phyloP scores from a whole-genome alignment of 2,888 invertebrate genomes.

The Hyposoter dolosus region DNA sequence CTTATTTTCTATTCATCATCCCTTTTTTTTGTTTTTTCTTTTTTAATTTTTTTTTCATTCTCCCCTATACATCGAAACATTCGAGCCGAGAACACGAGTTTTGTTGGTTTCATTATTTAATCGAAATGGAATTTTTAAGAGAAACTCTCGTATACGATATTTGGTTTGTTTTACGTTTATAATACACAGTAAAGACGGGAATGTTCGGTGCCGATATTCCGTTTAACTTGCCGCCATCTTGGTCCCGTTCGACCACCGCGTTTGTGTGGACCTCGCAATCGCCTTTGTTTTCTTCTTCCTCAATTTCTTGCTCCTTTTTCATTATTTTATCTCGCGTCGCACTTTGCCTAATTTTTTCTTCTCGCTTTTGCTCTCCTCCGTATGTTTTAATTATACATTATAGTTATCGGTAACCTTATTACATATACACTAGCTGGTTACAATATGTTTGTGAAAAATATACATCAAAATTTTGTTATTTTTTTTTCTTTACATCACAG shows the following conservation, averaged over 20 bases:
- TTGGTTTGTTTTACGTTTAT: conserved; percentile 36
- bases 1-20: conserved; percentile 17
- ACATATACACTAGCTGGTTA: conserved; percentile 84
- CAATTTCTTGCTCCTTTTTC: conserved; percentile 30
- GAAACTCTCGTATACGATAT: conserved; percentile 69
- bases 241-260: conserved; percentile 82
- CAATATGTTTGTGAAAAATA: conserved; percentile 85
- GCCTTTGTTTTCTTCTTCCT: conserved; percentile 52
- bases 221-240: conserved; percentile 83
- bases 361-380: conserved; percentile 44
- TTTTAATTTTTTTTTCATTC: conserved; percentile 12
- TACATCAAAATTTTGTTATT: conserved; percentile 85
- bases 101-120: conserved; percentile 32
- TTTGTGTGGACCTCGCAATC: conserved; percentile 78
- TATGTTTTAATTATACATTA: conserved; percentile 69
- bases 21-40: conserved; percentile 29
- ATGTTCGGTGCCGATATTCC: conserved; percentile 80
- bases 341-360: conserved; percentile 42
- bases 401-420: conserved; percentile 82
- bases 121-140: conserved; percentile 67
- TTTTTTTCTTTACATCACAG: conserved; percentile 84
- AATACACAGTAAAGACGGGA: conserved; percentile 75
- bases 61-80: conserved; percentile 45
- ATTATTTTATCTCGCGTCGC: conserved; percentile 66
- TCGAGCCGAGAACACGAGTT: conserved; percentile 59